Conservation (phyloP, 2,113 vertebrate genomes). For the Theropithecus gelada region DNA sequence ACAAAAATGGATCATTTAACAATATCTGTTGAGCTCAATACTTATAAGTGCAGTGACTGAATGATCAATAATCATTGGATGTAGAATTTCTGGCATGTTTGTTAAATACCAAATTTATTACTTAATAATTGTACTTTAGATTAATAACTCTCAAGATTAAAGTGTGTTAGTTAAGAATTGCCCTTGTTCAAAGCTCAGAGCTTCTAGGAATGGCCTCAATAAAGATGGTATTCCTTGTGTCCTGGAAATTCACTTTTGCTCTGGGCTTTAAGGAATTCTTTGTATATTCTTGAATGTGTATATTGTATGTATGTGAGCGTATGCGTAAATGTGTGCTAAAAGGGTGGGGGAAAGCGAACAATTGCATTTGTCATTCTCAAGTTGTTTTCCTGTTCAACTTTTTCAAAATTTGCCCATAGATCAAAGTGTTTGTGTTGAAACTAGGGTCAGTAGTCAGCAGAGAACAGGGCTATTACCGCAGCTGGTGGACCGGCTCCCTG, state of each 20-base stretch:
- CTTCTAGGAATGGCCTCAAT: not conserved
- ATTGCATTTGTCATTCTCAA: not conserved
- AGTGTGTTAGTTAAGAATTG: not conserved
- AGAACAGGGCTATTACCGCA: not conserved
- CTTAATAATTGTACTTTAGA: not conserved
- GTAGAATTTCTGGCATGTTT: not conserved
- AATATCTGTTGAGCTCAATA: not conserved
- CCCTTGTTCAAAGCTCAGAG: not conserved
- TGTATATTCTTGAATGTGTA: not conserved
- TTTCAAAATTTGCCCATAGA: not conserved
- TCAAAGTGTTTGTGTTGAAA: not conserved
- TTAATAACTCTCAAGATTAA: not conserved
- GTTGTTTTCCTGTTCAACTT: not conserved
- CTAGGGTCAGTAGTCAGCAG: not conserved
- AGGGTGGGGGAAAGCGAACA: not conserved
- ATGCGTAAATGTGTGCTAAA: not conserved
- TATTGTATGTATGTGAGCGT: no score
- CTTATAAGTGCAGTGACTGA: not conserved
- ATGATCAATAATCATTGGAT: not conserved
- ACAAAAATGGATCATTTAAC: not conserved
- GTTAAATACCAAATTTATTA: not conserved
- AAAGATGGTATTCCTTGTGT: not conserved
- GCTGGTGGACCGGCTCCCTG: not conserved
- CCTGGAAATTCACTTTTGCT: not conserved
- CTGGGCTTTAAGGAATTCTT: not conserved